Percentiles rank a stretch among this genome's conserved stretches.
Evolutionary conservation across 2,888 invertebrate species (phyloP).

Genomic region (Pseudococcus longispinus): DNA sequence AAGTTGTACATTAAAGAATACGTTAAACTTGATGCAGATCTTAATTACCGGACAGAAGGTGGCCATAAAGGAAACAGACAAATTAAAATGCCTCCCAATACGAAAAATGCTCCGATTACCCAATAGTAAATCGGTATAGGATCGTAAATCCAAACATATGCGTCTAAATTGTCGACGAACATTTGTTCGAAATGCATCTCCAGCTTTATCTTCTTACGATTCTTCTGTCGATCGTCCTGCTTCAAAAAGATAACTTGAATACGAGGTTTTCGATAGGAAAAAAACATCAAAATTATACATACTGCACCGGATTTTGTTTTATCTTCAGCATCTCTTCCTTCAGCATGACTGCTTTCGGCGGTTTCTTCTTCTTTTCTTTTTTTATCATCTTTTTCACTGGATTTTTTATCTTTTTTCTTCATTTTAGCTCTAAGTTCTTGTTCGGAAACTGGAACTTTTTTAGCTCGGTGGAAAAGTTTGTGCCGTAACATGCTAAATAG

Average conservation of each 20-base stretch:
- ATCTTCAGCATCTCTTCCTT: slow-evolving; percentile 60
- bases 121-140: slow-evolving; percentile 94
- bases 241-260: slow-evolving; percentile 57
- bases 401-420: slow-evolving; percentile 65
- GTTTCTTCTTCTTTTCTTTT: slow-evolving; percentile 66
- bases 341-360: slow-evolving; percentile 67
- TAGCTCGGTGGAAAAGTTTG: slow-evolving; percentile 94
- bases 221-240: slow-evolving; percentile 65
- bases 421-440: slow-evolving; percentile 67
- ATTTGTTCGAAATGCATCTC: slow-evolving; percentile 96
- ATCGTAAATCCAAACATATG: slow-evolving; percentile 98
- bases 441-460: slow-evolving; percentile 79
- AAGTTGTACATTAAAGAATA: neutral
- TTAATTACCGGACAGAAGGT: slow-evolving; percentile 76
- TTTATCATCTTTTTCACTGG: slow-evolving; percentile 62
- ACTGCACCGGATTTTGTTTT: slow-evolving; percentile 33
- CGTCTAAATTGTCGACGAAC: slow-evolving; percentile 92
- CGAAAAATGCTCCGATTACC: slow-evolving; percentile 87
- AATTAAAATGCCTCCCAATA: slow-evolving; percentile 91
- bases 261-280: neutral
- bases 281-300: neutral
- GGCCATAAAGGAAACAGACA: slow-evolving; percentile 99
- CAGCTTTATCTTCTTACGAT: slow-evolving; percentile 78
- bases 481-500: slow-evolving; percentile 77
- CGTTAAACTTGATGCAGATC: slow-evolving; percentile 2